phyloP scores from a whole-genome alignment of 2,113 vertebrate genomes.

The Brienomyrus brachyistius region DNA sequence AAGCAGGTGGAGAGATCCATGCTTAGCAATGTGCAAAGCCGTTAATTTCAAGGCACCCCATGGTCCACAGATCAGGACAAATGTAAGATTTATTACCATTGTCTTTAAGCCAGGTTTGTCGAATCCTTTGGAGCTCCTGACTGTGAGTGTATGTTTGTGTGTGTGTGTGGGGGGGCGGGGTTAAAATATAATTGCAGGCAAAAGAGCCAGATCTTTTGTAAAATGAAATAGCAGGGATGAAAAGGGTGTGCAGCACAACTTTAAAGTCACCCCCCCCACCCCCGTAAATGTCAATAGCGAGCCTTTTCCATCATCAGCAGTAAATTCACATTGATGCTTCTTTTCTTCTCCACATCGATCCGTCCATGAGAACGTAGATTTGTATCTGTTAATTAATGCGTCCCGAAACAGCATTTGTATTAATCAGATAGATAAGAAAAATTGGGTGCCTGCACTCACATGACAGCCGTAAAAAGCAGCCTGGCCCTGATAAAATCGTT shows the following conservation, averaged over 20 bases:
- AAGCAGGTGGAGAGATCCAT: neutral
- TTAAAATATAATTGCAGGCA: constrained; percentile 59
- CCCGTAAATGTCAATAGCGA: constrained; percentile 79
- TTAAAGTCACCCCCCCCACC: constrained; percentile 68
- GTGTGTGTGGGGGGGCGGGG: constrained; percentile 29
- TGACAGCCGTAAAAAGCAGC: constrained; percentile 84
- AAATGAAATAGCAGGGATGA: constrained; percentile 72
- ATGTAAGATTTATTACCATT: neutral
- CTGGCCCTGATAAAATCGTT: constrained; percentile 93
- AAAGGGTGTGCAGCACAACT: constrained; percentile 56
- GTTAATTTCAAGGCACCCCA: neutral
- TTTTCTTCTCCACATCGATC: constrained; percentile 99
- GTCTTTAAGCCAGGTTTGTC: neutral
- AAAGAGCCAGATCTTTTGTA: constrained; percentile 59
- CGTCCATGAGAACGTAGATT: constrained; percentile 99
- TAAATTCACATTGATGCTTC: constrained; percentile 99
- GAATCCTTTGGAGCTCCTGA: constrained; percentile 39
- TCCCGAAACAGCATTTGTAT: constrained; percentile 99
- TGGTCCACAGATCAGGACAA: neutral
- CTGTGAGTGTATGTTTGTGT: constrained; percentile 37
- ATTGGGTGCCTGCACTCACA: constrained; percentile 96
- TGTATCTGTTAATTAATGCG: constrained; percentile 99
- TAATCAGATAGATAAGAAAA: constrained; percentile 99
- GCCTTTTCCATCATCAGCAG: constrained; percentile 98
- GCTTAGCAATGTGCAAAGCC: neutral